Evolutionary conservation across 2,113 vertebrate species (phyloP), one percentile per base, ranked within the genome.

Genomic region (Protobothrops flavoviridis): DNA sequence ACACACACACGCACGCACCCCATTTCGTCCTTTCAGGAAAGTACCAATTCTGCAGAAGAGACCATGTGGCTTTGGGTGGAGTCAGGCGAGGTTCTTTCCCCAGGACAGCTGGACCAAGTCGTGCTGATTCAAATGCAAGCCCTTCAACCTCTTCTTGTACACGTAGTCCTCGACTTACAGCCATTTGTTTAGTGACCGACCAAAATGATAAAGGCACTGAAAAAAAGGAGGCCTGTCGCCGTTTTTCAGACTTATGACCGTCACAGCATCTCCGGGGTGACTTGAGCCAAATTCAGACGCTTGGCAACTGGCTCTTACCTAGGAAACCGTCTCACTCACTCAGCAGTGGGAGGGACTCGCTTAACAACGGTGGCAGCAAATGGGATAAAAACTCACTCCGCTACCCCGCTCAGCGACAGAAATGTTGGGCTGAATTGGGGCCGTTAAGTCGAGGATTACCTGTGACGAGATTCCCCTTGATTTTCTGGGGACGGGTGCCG

Each of bases 161-260:
- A 29, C 10, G 10, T 29, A 64, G 3, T 64, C 59, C 59, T 64
- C 1, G 10, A 12, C 59, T 64, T 64, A 12, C 10, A 4, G 29
- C 26, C 26, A 11, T 61, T 61, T 1, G 24, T 26, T 61, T 61
- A 29, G 59, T 24, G 24, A 29, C 24, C 59, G 59, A 29, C 10
- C 26, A 1, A 64, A 64, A 64, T 64, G 7, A 29, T 26, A 64
- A 29, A 0, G 0, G 10, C 59, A 64, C 21, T 24, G 57, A 3
- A 1, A 57, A 12, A 10, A 12, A 50, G 4, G 59, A 4, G 9
- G 2, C 10, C 12, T 1, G 0, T 29, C 7, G 24, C 10, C 3
- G 3, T 29, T 64, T 64, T 29, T 4, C 59, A 12, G 26, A 29
- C 4, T 1, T 64, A 10, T 12, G 23, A 64, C 26, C 3, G 11